phyloP scores from a whole-genome alignment of 2,888 invertebrate genomes.

The Laothoe populi region DNA sequence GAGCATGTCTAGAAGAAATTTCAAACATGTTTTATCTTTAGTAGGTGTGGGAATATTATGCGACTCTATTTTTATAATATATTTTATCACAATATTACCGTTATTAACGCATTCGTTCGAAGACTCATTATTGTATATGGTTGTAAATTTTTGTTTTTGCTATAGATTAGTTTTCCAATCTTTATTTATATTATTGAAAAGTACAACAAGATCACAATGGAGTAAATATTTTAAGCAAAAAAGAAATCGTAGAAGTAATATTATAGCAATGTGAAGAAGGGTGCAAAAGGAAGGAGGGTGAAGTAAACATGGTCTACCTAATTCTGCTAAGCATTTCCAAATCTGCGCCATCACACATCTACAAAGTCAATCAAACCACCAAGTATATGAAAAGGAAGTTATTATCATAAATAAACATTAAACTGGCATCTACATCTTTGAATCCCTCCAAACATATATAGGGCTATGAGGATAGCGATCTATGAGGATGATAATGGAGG shows the following conservation, averaged over 20 bases:
- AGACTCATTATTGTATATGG: neutral
- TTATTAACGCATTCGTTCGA: neutral
- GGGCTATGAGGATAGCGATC: too few species aligned
- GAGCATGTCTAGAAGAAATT: conserved; percentile 35
- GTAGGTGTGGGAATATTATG: conserved; percentile 43
- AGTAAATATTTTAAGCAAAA: conserved; percentile 10
- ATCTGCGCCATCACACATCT: neutral
- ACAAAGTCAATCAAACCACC: neutral
- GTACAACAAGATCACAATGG: conserved; percentile 20
- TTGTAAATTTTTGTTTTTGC: conserved; percentile 13
- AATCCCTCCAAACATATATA: too few species aligned
- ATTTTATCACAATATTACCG: neutral
- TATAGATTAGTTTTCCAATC: conserved; percentile 22
- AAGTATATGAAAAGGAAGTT: neutral
- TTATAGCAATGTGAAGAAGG: neutral
- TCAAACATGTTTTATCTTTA: conserved; percentile 38
- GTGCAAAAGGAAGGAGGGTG: neutral
- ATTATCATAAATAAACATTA: too few species aligned
- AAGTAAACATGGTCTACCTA: too few species aligned
- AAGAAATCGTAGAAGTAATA: neutral
- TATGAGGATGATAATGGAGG: too few species aligned
- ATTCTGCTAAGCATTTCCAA: too few species aligned
- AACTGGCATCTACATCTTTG: too few species aligned
- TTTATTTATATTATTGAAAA: conserved; percentile 20
- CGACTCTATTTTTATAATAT: conserved; percentile 31